Base-by-base conservation (phyloP, 2,797 vertebrate species). In the Alca torda region DNA sequence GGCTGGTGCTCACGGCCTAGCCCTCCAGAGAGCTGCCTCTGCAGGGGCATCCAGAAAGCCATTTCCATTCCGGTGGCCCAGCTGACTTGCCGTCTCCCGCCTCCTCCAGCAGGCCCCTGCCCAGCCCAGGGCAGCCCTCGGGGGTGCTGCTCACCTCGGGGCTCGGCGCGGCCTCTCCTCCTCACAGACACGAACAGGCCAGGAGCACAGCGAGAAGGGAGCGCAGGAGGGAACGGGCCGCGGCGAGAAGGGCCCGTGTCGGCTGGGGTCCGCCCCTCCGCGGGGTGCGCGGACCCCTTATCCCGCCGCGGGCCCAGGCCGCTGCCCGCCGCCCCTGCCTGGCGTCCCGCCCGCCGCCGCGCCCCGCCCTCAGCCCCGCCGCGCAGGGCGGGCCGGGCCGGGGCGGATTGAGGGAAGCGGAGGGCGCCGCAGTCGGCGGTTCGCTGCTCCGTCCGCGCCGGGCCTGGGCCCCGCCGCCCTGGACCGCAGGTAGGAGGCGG, bases 401-500 rank as follows among this genome's bases (percentile, higher is more conserved):
- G 57, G 35, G 8, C 28, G 48, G 45, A 39, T 2, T 11, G 53
- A 25, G 64, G 6, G 18, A 35, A 24, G 39, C 8, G 31, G 24
- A 6, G 51, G 15, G 57, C 5, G n/a, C 39, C 3, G n/a, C 6
- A 3, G 1, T 18, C 5, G 11, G 45, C 12, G 30, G 8, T 9
- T 20, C 16, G 33, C 20, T 19, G 39, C 6, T 43, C 11, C 2
- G 31, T 43, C 39, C 15, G 54, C 12, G 30, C n/a, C 3, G 21
- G 10, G 53, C 43, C 11, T 8, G 7, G 57, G 54, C 51, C 50
- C 65, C 20, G 70, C 57, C 79, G 82, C 60, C 37, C 88, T 59
- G 92, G 90, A 76, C 25, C 60, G 23, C 74, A 48, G 97, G 97
- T 98, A 94, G 80, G 96, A 87, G 61, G 45, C 37, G 23, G 86